Evolutionary conservation across 2,113 vertebrate species (phyloP).

Genomic region (Bagarius yarrelli): DNA sequence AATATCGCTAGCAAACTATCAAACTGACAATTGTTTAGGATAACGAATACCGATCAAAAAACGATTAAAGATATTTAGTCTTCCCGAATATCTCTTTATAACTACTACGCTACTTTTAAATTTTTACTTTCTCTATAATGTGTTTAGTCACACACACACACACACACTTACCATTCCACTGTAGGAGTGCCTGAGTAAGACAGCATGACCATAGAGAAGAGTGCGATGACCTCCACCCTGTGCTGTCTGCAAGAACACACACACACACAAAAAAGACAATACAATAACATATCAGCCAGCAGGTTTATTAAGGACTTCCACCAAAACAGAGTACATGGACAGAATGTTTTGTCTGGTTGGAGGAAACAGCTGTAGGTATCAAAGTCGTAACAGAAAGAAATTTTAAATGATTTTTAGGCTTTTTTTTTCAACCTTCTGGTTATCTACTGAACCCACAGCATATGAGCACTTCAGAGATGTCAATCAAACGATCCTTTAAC

Average conservation of each 20-base stretch:
- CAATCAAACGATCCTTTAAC: neutral
- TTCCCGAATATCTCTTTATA: too few species aligned
- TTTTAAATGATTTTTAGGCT: neutral
- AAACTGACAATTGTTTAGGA: too few species aligned
- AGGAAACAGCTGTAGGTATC: neutral
- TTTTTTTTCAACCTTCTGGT: neutral
- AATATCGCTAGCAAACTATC: too few species aligned
- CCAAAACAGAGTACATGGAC: neutral
- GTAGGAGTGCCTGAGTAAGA: conserved; percentile 91
- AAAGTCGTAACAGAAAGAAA: neutral
- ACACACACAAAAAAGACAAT: conserved; percentile 25
- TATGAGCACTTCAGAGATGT: neutral
- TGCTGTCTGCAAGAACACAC: conserved; percentile 73
- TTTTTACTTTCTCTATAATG: too few species aligned
- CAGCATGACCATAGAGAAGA: conserved; percentile 88
- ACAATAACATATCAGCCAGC: neutral
- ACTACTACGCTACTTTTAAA: too few species aligned
- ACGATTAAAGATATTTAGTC: too few species aligned
- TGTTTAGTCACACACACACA: neutral
- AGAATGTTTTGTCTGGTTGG: neutral
- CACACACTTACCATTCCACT: conserved; percentile 87
- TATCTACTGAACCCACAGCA: neutral
- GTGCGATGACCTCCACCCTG: conserved; percentile 92
- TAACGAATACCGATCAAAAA: too few species aligned
- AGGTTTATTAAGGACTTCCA: neutral